Conservation (phyloP, 2,797 vertebrate species). For the Phrynocephalus guinanensis region DNA sequence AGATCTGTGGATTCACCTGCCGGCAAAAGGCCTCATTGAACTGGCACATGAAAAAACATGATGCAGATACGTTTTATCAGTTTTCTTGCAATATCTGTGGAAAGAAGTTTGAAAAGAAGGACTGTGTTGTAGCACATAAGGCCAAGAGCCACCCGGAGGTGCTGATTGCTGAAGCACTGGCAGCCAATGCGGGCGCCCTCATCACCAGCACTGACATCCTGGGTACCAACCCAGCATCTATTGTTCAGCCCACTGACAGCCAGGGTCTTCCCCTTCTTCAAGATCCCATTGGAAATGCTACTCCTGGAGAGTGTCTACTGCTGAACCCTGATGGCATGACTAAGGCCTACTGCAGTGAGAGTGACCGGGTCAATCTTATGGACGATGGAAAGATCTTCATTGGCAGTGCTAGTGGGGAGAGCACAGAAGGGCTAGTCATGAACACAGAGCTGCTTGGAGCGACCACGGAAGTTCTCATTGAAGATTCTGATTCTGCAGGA, state of each 20-base stretch:
- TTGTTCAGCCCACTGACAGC: slow-evolving; percentile 78
- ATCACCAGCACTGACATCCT: slow-evolving; percentile 93
- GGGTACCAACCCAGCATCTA: slow-evolving; percentile 84
- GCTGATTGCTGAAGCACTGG: slow-evolving; percentile 95
- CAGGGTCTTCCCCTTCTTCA: slow-evolving; percentile 86
- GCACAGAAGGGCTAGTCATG: slow-evolving; percentile 79
- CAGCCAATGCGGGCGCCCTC: slow-evolving; percentile 91
- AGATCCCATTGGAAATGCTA: slow-evolving; percentile 79
- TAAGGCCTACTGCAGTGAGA: slow-evolving; percentile 77
- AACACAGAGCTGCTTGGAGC: slow-evolving; percentile 84
- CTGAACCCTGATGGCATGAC: slow-evolving; percentile 78
- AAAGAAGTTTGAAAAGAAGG: slow-evolving; percentile 99
- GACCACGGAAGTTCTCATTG: slow-evolving; percentile 84
- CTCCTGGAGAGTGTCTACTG: slow-evolving; percentile 78
- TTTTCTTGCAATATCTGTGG: slow-evolving; percentile 98
- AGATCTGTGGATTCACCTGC: slow-evolving; percentile 98
- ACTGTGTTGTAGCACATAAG: slow-evolving; percentile 94
- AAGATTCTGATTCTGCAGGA: slow-evolving; percentile 83
- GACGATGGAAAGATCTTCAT: slow-evolving; percentile 81
- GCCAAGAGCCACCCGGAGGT: slow-evolving; percentile 92
- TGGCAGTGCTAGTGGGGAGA: slow-evolving; percentile 71
- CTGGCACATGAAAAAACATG: slow-evolving; percentile 99
- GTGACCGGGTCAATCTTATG: slow-evolving; percentile 79
- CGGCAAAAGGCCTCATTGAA: slow-evolving; percentile 98
- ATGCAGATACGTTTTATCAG: slow-evolving; percentile 94